Percentiles rank a stretch among this genome's conserved stretches.
Conservation (phyloP, 2,797 vertebrate genomes). For the Molossus molossus region DNA sequence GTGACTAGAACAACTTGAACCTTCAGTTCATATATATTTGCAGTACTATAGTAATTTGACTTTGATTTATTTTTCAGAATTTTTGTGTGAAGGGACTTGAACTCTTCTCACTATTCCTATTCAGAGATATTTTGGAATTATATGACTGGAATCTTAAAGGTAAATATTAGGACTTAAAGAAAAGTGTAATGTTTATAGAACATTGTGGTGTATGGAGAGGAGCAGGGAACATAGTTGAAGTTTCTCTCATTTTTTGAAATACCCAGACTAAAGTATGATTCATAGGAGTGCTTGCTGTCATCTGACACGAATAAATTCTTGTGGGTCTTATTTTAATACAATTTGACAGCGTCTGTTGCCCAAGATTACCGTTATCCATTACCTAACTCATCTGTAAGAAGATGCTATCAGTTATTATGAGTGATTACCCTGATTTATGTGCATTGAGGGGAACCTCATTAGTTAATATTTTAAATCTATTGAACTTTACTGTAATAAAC, state of each 20-base stretch:
- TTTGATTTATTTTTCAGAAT: slow-evolving; percentile 92
- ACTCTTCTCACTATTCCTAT: slow-evolving; percentile 96
- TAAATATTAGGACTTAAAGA: slow-evolving; percentile 84
- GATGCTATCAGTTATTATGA: slow-evolving; percentile 28
- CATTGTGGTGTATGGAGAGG: background rate
- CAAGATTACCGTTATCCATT: background rate
- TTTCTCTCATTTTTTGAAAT: slow-evolving; percentile 57
- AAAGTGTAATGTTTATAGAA: slow-evolving; percentile 25
- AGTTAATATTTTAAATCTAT: slow-evolving; percentile 71
- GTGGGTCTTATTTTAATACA: background rate
- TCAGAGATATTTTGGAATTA: slow-evolving; percentile 97
- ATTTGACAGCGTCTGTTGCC: background rate
- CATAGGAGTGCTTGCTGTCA: background rate
- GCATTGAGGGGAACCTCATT: slow-evolving; percentile 1
- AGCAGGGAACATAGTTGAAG: background rate
- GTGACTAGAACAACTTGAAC: slow-evolving; percentile 25
- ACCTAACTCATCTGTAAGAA: background rate
- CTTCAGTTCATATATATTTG: background rate
- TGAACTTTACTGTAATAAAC: slow-evolving; percentile 53
- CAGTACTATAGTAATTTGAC: slow-evolving; percentile 60
- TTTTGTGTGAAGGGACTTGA: slow-evolving; percentile 98
- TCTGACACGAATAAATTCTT: background rate
- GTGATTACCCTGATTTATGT: slow-evolving; percentile 54
- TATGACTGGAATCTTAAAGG: slow-evolving; percentile 99
- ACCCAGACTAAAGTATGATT: background rate